Evolutionary conservation across 2,797 vertebrate genomes (phyloP).

Genomic region (Poeciliopsis infans): DNA sequence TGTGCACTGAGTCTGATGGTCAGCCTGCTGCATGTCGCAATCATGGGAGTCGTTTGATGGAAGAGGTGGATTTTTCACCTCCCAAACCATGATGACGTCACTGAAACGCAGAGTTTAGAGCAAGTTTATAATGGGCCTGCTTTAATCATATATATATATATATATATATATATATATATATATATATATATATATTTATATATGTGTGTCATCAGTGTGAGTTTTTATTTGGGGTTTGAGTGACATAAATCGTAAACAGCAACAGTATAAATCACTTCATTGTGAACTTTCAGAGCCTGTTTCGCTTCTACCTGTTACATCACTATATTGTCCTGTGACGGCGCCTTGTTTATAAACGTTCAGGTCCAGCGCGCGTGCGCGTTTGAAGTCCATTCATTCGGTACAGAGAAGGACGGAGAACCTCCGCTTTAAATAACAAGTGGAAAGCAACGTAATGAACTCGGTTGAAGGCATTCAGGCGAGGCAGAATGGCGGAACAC

Average conservation of each 20-base stretch:
- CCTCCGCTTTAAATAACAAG: conserved; percentile 25
- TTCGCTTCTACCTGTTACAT: conserved; percentile 33
- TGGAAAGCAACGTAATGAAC: conserved; percentile 4
- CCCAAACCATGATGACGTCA: conserved; percentile 93
- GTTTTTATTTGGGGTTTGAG: background rate
- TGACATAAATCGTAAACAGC: background rate
- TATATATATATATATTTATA: background rate
- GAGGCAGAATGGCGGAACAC: accelerated
- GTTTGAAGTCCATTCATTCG: conserved; percentile 93
- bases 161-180: no score
- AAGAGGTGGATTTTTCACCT: conserved; percentile 86
- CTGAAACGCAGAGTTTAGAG: conserved; percentile 31
- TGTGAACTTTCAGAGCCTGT: background rate
- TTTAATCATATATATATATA: background rate
- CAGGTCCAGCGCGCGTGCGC: conserved; percentile 85
- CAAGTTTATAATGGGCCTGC: background rate
- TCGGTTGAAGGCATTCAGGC: background rate
- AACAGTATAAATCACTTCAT: background rate
- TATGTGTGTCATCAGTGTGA: background rate
- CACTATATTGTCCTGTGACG: conserved; percentile 84
- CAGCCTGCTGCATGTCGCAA: conserved; percentile 14
- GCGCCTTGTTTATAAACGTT: conserved; percentile 90
- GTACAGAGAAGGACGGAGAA: conserved; percentile 65
- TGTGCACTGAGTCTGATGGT: conserved; percentile 44
- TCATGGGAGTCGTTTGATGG: conserved; percentile 80